Conservation (phyloP, 1,140 invertebrate genomes). For the Tribolium madens region DNA sequence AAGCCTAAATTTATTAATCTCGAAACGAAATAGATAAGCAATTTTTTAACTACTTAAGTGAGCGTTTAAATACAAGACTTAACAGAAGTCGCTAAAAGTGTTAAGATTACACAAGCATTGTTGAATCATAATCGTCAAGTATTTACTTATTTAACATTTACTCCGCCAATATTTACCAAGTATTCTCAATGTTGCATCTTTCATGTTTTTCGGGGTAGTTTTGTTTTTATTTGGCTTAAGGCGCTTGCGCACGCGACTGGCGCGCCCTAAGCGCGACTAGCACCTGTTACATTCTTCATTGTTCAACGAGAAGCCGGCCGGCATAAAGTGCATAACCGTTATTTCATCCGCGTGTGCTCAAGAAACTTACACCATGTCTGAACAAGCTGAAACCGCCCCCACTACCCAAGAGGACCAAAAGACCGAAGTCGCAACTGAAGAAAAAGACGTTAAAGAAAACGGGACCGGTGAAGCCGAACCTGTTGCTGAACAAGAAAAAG, state of each 20-base stretch:
- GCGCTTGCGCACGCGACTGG: constrained; percentile 57
- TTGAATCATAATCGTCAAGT: not conserved
- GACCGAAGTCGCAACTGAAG: constrained; percentile 66
- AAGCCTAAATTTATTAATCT: too few species aligned
- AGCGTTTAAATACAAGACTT: too few species aligned
- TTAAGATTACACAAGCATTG: not conserved
- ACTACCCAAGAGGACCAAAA: constrained; percentile 68
- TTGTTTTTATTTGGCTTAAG: constrained; percentile 45
- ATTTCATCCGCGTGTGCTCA: constrained; percentile 2
- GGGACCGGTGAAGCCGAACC: constrained; percentile 67
- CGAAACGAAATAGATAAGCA: too few species aligned
- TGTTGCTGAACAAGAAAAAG: constrained; percentile 67
- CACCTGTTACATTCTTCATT: constrained; percentile 64
- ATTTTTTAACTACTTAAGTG: too few species aligned
- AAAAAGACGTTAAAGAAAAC: constrained; percentile 68
- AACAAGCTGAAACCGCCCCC: constrained; percentile 65
- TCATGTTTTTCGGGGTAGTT: constrained; percentile 31
- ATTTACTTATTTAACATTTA: not conserved
- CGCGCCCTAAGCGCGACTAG: constrained; percentile 58
- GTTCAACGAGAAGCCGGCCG: constrained; percentile 59
- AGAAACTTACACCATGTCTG: constrained; percentile 26
- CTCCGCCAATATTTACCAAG: not conserved
- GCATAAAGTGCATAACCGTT: constrained; percentile 41
- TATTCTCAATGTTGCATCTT: not conserved
- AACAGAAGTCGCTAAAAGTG: not conserved